Base-by-base conservation (phyloP, 2,797 vertebrate genomes). In the Mus spretus region DNA sequence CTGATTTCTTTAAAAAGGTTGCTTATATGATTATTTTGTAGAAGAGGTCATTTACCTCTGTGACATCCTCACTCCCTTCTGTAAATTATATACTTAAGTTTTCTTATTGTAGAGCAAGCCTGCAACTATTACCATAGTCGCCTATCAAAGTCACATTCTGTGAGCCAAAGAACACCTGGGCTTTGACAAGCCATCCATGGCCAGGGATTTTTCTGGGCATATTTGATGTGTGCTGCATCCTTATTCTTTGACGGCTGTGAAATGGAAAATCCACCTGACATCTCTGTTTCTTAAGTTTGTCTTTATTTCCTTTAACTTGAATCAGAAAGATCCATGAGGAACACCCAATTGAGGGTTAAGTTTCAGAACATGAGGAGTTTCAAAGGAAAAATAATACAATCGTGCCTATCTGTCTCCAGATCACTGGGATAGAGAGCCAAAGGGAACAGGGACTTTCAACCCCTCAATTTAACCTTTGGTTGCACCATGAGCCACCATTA, bases 211-310 rank as follows among this genome's bases (percentile, higher is more conserved):
- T 85, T 80, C 34, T 81, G 20, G 47, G 4, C 4, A 34, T 24
- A 7, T 84, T 10, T 84, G 20, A 74, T 24, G n/a, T n/a, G 3
- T 17, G 4, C 70, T 59, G 55, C 1, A 10, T 31, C 10, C 63
- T 84, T 47, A 17, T 89, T 77, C 34, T 88, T 78, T 91, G 44
- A 70, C 28, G 47, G 9, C 63, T 31, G 37, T 75, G 22, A 94
- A 85, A 40, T 57, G 14, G 55, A 70, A 65, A 34, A 14, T 77
- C 44, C 6, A 67, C 11, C 47, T 20, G 7, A 8, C 61, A 59
- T 31, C 31, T 13, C 26, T 72, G 50, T 63, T 87, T 92, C 65
- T 83, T 90, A 75, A 40, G 19, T 93, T 91, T 80, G 17, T 90
- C 55, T 92, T 13, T 80, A 53, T 79, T 86, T 89, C 40, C 28